Conservation (phyloP, 2,888 invertebrate species). For the Lasioglossum figueresi region DNA sequence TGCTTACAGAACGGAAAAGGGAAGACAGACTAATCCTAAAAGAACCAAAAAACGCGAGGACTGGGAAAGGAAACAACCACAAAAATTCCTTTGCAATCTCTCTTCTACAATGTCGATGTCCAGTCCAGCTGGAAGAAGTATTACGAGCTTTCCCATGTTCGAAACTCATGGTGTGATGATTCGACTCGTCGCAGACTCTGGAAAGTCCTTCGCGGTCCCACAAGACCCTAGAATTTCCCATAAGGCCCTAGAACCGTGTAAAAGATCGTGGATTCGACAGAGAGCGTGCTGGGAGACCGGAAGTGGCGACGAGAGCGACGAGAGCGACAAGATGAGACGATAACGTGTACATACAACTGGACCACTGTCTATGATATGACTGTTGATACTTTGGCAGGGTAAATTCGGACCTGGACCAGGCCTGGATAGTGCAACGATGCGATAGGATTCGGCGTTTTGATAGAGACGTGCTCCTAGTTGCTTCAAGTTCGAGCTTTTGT, state of each 20-base stretch:
- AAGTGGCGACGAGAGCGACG: background rate
- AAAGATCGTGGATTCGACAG: background rate
- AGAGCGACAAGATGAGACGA: background rate
- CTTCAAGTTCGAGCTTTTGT: background rate
- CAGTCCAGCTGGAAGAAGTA: background rate
- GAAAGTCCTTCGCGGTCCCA: background rate
- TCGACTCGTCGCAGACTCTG: background rate
- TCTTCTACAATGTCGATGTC: background rate
- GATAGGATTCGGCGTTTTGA: background rate
- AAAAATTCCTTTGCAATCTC: background rate
- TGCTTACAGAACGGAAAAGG: conserved; percentile 63
- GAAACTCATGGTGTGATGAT: background rate
- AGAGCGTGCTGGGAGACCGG: background rate
- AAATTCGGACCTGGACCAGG: background rate
- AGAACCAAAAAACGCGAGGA: background rate
- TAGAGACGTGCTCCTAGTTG: background rate
- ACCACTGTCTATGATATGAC: background rate
- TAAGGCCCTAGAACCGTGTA: background rate
- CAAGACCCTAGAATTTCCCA: background rate
- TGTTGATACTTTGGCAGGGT: background rate
- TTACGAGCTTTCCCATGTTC: background rate
- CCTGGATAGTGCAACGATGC: background rate
- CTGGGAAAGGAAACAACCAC: background rate
- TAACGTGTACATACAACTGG: background rate
- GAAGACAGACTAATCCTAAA: conserved; percentile 54